A percentile compares a stretch with the other conserved stretches of the same genome.
phyloP scores from a whole-genome alignment of 2,113 vertebrate species.

The Tonatia bakeri region DNA sequence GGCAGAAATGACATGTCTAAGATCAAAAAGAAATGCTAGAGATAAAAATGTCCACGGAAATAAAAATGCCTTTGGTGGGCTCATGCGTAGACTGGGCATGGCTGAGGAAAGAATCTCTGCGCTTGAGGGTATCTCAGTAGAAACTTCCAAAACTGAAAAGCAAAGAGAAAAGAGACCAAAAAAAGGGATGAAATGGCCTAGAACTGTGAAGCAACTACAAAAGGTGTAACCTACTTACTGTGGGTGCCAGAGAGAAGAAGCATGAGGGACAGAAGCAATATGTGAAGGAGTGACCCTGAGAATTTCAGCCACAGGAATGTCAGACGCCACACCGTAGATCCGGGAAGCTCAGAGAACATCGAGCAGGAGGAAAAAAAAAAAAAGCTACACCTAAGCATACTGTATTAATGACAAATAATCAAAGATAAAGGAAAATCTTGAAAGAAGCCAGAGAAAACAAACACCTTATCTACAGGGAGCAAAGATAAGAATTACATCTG shows the following conservation, averaged over 20 bases:
- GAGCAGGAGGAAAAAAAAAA: background rate
- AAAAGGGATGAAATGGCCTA: background rate
- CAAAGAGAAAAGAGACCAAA: background rate
- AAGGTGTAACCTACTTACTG: background rate
- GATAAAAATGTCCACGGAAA: background rate
- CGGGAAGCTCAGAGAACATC: background rate
- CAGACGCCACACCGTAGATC: background rate
- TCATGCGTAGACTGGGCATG: background rate
- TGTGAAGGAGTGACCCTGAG: background rate
- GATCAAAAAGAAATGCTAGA: background rate
- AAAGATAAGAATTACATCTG: background rate
- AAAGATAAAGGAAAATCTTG: background rate
- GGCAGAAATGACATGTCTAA: background rate
- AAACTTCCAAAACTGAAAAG: background rate
- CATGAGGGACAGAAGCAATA: background rate
- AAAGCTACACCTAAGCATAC: background rate
- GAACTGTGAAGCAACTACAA: background rate
- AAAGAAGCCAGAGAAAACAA: background rate
- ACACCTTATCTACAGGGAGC: background rate
- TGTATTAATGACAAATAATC: background rate
- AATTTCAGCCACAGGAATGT: background rate
- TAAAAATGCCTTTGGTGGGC: background rate
- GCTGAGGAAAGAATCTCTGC: background rate
- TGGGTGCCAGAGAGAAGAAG: background rate
- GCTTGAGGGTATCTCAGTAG: background rate